Conservation (phyloP, 2,888 invertebrate genomes). For the Automeris io region DNA sequence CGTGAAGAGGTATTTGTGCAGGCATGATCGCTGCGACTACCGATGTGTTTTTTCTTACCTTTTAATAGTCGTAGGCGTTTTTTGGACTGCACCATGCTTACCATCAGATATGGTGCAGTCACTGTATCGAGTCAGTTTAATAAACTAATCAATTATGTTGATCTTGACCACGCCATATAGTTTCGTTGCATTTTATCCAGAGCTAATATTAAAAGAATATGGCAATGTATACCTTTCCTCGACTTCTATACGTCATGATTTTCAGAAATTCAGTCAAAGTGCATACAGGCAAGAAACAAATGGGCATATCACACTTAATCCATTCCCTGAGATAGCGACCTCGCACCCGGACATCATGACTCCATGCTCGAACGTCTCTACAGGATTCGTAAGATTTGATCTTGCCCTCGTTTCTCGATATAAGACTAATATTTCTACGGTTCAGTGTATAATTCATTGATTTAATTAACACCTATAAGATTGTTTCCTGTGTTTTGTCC, state of each 20-base stretch:
- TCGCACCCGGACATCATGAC: constrained; percentile 48
- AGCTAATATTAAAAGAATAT: too few relatives aligned
- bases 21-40: too few relatives aligned
- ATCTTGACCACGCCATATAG: too few relatives aligned
- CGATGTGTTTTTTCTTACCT: too few relatives aligned
- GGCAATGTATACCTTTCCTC: constrained; percentile 36
- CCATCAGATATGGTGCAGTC: too few relatives aligned
- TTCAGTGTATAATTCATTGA: constrained; percentile 45
- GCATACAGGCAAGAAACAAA: constrained; percentile 41
- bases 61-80: too few relatives aligned
- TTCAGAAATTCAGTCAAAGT: constrained; percentile 37
- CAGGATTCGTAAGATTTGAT: constrained; percentile 74
- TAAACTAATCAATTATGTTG: too few relatives aligned
- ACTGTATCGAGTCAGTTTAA: too few relatives aligned
- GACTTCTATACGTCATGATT: constrained; percentile 44
- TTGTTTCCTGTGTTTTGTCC: constrained; percentile 19
- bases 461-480: constrained; percentile 17
- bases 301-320: constrained; percentile 59
- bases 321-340: constrained; percentile 58
- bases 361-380: constrained; percentile 74
- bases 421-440: constrained; percentile 30
- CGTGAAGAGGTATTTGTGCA: too few relatives aligned
- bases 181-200: too few relatives aligned
- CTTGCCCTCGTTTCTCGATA: constrained; percentile 69
- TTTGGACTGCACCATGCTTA: too few relatives aligned